These are phyloP conservation scores for Squalus acanthias DNA, from an alignment of 2,797 vertebrate species.

Conservation along the genomic window DNA sequence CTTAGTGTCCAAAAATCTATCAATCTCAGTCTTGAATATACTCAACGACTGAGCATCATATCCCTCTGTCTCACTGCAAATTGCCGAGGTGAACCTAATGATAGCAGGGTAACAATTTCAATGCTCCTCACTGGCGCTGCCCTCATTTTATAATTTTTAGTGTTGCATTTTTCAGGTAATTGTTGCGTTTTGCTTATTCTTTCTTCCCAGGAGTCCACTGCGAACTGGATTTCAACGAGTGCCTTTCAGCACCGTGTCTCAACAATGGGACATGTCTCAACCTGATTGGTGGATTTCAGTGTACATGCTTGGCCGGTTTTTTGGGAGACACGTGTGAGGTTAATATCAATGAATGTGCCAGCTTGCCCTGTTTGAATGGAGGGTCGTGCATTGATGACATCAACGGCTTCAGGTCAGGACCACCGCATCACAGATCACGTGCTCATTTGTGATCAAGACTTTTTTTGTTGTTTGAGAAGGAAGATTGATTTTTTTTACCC, in stretches of 20 bases:
- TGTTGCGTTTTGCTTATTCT: conserved; percentile 35
- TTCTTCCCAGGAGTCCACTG: conserved; percentile 70
- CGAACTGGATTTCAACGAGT: conserved; percentile 85
- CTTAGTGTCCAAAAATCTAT: not conserved
- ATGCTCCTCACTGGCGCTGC: not conserved
- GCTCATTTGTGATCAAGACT: not conserved
- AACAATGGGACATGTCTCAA: conserved; percentile 81
- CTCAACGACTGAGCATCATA: not conserved
- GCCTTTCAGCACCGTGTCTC: conserved; percentile 78
- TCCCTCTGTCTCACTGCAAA: not conserved
- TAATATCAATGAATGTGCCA: conserved; percentile 82
- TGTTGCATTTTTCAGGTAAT: not conserved
- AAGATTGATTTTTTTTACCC: not conserved
- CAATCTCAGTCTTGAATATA: not conserved
- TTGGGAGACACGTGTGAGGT: conserved; percentile 75
- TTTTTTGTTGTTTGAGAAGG: not conserved
- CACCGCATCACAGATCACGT: not conserved
- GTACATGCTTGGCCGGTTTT: conserved; percentile 77
- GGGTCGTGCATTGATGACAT: conserved; percentile 76
- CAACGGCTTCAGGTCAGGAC: conserved; percentile 75
- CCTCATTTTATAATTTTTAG: not conserved
- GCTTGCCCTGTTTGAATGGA: conserved; percentile 83
- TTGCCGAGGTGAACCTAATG: not conserved
- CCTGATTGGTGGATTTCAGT: conserved; percentile 70
- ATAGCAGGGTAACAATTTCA: not conserved